phyloP scores from a whole-genome alignment of 2,113 vertebrate species.

The Phyllostomus discolor region DNA sequence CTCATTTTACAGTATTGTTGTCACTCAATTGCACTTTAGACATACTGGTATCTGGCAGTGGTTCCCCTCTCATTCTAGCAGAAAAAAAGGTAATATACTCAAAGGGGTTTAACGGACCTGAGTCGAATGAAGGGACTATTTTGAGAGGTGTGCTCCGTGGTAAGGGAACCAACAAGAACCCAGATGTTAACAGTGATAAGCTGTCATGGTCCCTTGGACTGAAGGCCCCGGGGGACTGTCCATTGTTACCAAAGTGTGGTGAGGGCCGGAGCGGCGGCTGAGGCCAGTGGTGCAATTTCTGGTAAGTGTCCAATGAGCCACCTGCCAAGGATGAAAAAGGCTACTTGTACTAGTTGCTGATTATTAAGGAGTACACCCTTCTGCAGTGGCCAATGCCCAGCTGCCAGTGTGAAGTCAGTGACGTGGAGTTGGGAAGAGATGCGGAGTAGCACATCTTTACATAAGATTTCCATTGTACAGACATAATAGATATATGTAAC shows the following conservation, averaged over 20 bases:
- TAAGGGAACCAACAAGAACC: neutral
- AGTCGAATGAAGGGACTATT: neutral
- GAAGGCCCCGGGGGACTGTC: neutral
- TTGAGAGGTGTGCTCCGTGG: neutral
- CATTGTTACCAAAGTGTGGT: neutral
- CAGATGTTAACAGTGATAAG: neutral
- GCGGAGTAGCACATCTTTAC: neutral
- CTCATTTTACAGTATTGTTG: neutral
- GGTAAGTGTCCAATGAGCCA: neutral
- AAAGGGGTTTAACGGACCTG: neutral
- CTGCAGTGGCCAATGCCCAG: neutral
- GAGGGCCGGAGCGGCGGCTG: neutral
- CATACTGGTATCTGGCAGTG: neutral
- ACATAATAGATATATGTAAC: neutral
- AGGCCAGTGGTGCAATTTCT: neutral
- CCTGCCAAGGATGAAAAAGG: neutral
- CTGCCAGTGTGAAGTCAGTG: neutral
- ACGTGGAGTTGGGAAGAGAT: neutral
- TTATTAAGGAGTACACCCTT: neutral
- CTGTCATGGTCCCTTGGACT: neutral
- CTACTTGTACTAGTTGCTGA: neutral
- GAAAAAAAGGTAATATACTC: neutral
- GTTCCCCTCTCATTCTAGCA: neutral
- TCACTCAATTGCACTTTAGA: neutral
- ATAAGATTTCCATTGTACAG: neutral